These are phyloP conservation scores for Macrosiphum euphorbiae DNA, from an alignment of 2,888 invertebrate species.

Conservation along the genomic window DNA sequence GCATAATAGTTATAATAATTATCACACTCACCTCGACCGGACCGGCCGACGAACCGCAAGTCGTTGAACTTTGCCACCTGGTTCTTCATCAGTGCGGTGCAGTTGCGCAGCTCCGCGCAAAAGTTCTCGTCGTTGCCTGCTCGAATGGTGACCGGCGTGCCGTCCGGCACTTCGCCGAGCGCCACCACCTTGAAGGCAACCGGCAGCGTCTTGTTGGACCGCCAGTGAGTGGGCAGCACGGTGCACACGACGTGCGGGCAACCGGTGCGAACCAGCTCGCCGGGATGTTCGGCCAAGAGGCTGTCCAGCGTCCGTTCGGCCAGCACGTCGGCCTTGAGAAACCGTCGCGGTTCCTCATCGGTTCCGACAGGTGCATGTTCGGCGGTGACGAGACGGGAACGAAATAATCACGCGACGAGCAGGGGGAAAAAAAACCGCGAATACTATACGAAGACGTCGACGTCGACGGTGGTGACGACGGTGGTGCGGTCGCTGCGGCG, in stretches of 20 bases:
- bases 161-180: constrained; percentile 92
- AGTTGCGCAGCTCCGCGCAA: constrained; percentile 93
- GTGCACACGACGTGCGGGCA: constrained; percentile 91
- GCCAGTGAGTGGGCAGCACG: constrained; percentile 94
- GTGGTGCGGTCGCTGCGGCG: constrained; percentile 4
- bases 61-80: constrained; percentile 98
- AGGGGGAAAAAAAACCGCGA: not conserved
- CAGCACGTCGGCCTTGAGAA: constrained; percentile 82
- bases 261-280: constrained; percentile 94
- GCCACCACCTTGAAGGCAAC: constrained; percentile 95
- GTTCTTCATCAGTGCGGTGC: constrained; percentile 95
- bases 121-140: constrained; percentile 99
- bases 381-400: not conserved
- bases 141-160: constrained; percentile 91
- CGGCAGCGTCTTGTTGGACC: constrained; percentile 96
- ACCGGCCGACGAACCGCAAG: constrained; percentile 95
- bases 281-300: constrained; percentile 89
- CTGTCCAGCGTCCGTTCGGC: constrained; percentile 88
- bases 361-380: constrained; percentile 65
- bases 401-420: not conserved
- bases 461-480: not conserved
- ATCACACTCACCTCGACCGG: constrained; percentile 87
- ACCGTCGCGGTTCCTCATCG: constrained; percentile 66
- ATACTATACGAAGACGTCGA: not conserved
- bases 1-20: too few relatives aligned